These are phyloP conservation scores for Aphelocoma californica DNA, from an alignment of 2,797 vertebrate genomes.

Conservation along the genomic window DNA sequence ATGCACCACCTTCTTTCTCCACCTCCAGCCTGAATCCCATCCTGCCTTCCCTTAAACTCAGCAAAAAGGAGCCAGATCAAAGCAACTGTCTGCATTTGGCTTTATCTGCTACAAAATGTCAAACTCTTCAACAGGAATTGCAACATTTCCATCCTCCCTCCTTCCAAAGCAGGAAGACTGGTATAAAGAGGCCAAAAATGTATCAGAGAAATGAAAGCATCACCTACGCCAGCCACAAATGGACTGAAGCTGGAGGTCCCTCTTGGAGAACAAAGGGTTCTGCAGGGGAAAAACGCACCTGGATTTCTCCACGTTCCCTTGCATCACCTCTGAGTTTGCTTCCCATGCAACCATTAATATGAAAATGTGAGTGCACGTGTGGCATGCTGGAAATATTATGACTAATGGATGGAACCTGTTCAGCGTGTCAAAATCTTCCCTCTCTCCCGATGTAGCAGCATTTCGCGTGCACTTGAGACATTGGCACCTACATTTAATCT, in stretches of 20 bases:
- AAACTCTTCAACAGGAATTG: not conserved
- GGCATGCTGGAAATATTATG: not conserved
- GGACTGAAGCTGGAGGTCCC: not conserved
- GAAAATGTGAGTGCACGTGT: fast-evolving
- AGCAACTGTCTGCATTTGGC: not conserved
- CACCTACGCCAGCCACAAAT: not conserved
- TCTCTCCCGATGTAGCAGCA: not conserved
- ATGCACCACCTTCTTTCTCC: not conserved
- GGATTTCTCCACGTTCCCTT: not conserved
- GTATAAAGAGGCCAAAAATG: not conserved
- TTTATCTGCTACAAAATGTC: not conserved
- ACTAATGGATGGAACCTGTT: not conserved
- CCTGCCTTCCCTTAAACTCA: not conserved
- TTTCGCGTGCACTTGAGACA: not conserved
- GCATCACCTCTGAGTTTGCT: not conserved
- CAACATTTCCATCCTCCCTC: not conserved
- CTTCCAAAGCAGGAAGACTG: not conserved
- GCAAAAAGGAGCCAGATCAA: not conserved
- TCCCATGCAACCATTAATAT: fast-evolving
- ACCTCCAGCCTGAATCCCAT: not conserved
- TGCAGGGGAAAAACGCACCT: not conserved
- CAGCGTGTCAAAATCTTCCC: not conserved
- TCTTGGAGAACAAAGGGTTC: not conserved
- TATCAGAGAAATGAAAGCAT: not conserved
- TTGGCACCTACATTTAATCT: not conserved